Percentiles rank a stretch among this genome's conserved stretches.
Conservation (phyloP, 1,140 invertebrate species). For the Drosophila murphyi region DNA sequence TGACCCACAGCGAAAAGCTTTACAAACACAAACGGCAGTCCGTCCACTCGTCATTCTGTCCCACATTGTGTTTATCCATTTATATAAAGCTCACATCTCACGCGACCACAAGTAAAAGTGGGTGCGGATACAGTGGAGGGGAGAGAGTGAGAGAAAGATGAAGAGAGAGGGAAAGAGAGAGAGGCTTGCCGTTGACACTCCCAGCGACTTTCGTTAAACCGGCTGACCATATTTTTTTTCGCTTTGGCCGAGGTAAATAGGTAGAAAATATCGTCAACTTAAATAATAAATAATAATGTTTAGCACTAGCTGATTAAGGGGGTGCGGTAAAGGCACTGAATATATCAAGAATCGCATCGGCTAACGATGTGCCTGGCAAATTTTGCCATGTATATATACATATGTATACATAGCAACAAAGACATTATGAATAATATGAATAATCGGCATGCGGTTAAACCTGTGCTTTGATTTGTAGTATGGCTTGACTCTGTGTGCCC, state of each 20-base stretch:
- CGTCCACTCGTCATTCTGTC: slow-evolving; percentile 19
- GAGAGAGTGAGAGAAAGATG: background rate
- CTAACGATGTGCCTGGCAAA: slow-evolving; percentile 32
- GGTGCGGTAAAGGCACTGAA: background rate
- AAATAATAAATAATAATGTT: slow-evolving; percentile 80
- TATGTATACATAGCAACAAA: slow-evolving; percentile 10
- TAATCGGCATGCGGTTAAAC: slow-evolving; percentile 60
- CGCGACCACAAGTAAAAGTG: slow-evolving; percentile 36
- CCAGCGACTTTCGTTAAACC: slow-evolving; percentile 56
- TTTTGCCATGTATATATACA: slow-evolving; percentile 25
- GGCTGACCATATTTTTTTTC: slow-evolving; percentile 27
- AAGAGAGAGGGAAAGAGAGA: background rate
- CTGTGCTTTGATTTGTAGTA: slow-evolving; percentile 65
- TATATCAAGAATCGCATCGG: slow-evolving; percentile 15
- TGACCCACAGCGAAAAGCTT: slow-evolving; percentile 50
- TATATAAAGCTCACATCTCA: slow-evolving; percentile 61
- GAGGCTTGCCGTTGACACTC: slow-evolving; percentile 51
- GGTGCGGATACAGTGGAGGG: background rate
- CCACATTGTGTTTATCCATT: slow-evolving; percentile 49
- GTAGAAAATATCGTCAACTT: slow-evolving; percentile 77
- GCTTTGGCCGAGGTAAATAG: slow-evolving; percentile 49
- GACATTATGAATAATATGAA: slow-evolving; percentile 56
- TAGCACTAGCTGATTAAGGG: slow-evolving; percentile 64
- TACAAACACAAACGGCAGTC: slow-evolving; percentile 34
- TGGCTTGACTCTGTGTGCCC: slow-evolving; percentile 52